Evolutionary conservation across 1,140 invertebrate species (phyloP), one percentile per base, ranked within the genome.

Genomic region (Rhagoletis pomonella): DNA sequence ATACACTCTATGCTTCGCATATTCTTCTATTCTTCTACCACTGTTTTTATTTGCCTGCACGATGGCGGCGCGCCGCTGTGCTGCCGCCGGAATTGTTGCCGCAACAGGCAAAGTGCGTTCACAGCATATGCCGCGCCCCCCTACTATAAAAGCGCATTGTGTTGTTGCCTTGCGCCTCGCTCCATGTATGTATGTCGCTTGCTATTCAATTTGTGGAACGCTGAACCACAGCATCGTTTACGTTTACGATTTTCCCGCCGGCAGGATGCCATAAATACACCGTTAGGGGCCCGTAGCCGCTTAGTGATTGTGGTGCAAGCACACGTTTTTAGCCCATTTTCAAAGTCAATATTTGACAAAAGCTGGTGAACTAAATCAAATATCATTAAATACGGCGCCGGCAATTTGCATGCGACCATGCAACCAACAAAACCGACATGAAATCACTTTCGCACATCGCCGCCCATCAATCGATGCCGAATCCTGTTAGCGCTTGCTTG

Each of bases 211-310:
- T 85, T 85, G 84, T 42, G 58, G 58, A 55, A 17, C 6, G 7
- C 59, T 62, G 4, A 60, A 44, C 60, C 84, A 4, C 84, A 64
- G 60, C 84, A 47, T 86, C 50, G 42, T 62, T 62, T 50, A 62
- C 29, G 14, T 85, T 42, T n/a, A 1, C 58, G 44, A 88, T 59
- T 87, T 89, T 88, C 90, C 90, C 90, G 91, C 87, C 90, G 90
- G 90, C 90, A 91, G 90, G 90, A 91, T 85, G 86, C 85, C 87
- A 55, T 1, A 58, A 47, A 17, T 85, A 62, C 64, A 19, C 65
- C 67, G 39, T 39, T 64, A 87, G 84, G 77, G 81, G 60, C 81
- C 81, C 62, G 17, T 59, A 42, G 12, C 47, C 47, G 4, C 9
- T 29, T 1, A 29, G 0, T 29, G 29, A 29, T 29, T 0, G 29